Percentiles rank a stretch among this genome's conserved stretches.
Evolutionary conservation across 2,797 vertebrate genomes (phyloP).

Genomic region (Synanceia verrucosa): DNA sequence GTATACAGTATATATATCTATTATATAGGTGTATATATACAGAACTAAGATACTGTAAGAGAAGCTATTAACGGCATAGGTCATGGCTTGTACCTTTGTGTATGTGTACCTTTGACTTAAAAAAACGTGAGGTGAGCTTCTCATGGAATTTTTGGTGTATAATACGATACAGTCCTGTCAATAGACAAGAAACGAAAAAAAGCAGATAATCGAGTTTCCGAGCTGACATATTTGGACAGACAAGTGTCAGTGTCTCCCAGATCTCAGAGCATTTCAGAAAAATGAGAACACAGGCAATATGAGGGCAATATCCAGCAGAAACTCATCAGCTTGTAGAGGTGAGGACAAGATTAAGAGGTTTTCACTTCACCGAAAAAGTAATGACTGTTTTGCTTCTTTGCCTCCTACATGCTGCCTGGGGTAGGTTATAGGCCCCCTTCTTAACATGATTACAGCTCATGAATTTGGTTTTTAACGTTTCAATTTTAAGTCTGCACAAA

Average conservation of each 20-base stretch:
- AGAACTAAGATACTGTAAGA: slow-evolving; percentile 35
- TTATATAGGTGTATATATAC: too few relatives aligned
- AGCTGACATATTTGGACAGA: slow-evolving; percentile 62
- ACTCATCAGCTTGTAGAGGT: slow-evolving; percentile 59
- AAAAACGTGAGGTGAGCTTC: neutral
- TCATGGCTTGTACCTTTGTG: neutral
- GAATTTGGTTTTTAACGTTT: neutral
- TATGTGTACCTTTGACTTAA: neutral
- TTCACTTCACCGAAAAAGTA: slow-evolving; percentile 9
- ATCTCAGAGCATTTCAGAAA: slow-evolving; percentile 69
- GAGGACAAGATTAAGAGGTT: slow-evolving; percentile 16
- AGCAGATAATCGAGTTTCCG: slow-evolving; percentile 1
- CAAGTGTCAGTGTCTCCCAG: slow-evolving; percentile 64
- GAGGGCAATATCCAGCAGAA: slow-evolving; percentile 68
- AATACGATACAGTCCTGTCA: neutral
- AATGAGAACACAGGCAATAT: slow-evolving; percentile 67
- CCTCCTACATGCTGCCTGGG: slow-evolving; percentile 8
- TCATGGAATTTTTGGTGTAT: neutral
- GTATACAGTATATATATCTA: too few relatives aligned
- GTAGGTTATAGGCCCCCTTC: neutral
- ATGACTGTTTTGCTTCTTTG: slow-evolving; percentile 7
- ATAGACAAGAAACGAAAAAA: neutral
- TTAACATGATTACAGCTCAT: neutral
- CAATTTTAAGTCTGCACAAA: neutral
- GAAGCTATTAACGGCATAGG: slow-evolving; percentile 32